A percentile compares a stretch with the other conserved stretches of the same genome.
Conservation (phyloP, 2,888 invertebrate genomes). For the Blastobasis lacticolella region DNA sequence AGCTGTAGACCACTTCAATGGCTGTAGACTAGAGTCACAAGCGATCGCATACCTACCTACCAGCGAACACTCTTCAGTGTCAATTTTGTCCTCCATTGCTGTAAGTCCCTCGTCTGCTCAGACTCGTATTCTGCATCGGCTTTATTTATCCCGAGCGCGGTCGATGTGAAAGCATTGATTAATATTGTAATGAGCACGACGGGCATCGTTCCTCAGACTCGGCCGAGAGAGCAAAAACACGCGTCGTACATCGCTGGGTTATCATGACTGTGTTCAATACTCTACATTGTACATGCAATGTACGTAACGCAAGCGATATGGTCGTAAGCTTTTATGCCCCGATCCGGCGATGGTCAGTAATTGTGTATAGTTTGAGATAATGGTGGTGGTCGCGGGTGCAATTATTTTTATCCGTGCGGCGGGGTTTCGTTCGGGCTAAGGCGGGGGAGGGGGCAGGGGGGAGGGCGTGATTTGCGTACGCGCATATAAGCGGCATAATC, state of each 20-base stretch:
- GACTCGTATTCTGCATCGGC: slow-evolving; percentile 32
- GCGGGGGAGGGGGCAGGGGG: slow-evolving; percentile 19
- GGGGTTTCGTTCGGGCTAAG: slow-evolving; percentile 8
- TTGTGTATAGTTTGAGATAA: slow-evolving; percentile 61
- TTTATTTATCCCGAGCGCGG: slow-evolving; percentile 40
- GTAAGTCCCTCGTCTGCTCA: background rate
- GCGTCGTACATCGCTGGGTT: background rate
- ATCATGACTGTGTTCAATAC: too few species aligned
- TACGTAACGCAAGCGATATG: background rate
- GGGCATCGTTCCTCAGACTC: slow-evolving; percentile 18
- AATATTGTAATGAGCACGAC: slow-evolving; percentile 64
- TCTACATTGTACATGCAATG: background rate
- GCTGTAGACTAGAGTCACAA: too few species aligned
- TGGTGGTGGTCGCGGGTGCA: slow-evolving; percentile 49
- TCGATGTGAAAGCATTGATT: slow-evolving; percentile 56
- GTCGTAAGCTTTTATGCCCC: background rate
- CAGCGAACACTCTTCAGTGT: too few species aligned
- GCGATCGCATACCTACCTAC: too few species aligned
- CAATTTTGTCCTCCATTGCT: too few species aligned
- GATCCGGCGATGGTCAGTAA: slow-evolving; percentile 37
- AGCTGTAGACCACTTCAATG: too few species aligned
- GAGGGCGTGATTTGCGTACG: slow-evolving; percentile 54
- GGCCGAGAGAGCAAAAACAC: background rate
- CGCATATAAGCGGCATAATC: slow-evolving; percentile 16
- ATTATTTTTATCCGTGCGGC: slow-evolving; percentile 52